Evolutionary conservation across 2,113 vertebrate genomes (phyloP).

Genomic region (Rhagologus leucostigma): DNA sequence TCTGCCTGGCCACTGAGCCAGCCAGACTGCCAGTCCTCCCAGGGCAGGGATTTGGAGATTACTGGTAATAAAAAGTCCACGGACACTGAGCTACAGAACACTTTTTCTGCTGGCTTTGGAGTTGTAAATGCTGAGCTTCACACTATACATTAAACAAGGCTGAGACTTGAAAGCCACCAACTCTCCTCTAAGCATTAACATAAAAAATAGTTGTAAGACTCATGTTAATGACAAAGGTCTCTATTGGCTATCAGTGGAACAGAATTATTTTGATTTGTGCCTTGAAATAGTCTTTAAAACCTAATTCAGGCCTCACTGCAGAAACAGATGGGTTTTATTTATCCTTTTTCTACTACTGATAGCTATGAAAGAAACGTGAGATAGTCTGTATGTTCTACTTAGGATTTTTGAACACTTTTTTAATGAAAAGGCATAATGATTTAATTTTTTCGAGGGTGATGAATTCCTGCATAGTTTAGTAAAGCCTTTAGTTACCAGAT

Average conservation of each 20-base stretch:
- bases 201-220: background rate
- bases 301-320: background rate
- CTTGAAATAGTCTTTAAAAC: background rate
- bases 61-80: background rate
- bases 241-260: background rate
- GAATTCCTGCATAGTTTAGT: conserved; percentile 8
- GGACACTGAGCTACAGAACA: background rate
- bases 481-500: background rate
- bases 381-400: background rate
- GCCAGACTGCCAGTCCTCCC: background rate
- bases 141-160: background rate
- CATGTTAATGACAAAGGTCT: background rate
- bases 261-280: background rate
- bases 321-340: conserved; percentile 4
- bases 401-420: background rate
- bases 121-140: background rate
- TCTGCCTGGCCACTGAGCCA: background rate
- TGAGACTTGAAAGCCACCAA: background rate
- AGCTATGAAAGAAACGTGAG: background rate
- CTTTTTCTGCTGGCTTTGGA: background rate
- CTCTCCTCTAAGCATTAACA: background rate
- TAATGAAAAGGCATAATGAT: background rate
- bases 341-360: background rate
- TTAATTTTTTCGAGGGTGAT: background rate
- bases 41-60: background rate